A percentile compares a stretch with the other conserved stretches of the same genome.
These are phyloP conservation scores for Furnarius figulus DNA, from an alignment of 2,113 vertebrate species.

Conservation along the genomic window DNA sequence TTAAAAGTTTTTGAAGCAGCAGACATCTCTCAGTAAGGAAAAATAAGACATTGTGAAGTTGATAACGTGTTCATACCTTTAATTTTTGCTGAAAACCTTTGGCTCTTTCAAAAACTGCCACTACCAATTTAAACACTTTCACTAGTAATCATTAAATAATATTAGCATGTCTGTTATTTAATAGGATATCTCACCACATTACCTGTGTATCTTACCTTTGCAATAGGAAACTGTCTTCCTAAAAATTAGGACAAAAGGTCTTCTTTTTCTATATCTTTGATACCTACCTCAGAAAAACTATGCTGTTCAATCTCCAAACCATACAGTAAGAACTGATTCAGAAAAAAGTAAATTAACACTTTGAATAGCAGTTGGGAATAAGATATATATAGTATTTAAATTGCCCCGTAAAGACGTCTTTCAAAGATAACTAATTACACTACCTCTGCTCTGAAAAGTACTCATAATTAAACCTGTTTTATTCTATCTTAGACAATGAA, in stretches of 20 bases:
- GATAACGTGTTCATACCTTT: not conserved
- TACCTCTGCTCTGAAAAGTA: not conserved
- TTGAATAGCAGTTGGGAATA: not conserved
- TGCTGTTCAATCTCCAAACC: not conserved
- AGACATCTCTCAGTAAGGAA: not conserved
- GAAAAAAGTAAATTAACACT: slow-evolving; percentile 12
- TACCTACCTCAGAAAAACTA: not conserved
- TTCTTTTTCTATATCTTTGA: not conserved
- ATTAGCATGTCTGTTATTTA: not conserved
- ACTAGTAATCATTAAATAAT: not conserved
- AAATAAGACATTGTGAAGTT: not conserved
- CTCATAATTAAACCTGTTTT: slow-evolving; percentile 38
- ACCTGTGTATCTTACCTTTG: not conserved
- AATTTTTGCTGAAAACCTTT: not conserved
- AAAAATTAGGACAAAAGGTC: not conserved
- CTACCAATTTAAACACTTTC: not conserved
- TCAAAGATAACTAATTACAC: slow-evolving; percentile 50
- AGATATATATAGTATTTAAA: not conserved
- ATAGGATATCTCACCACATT: not conserved
- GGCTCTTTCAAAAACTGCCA: not conserved
- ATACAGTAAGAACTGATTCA: not conserved
- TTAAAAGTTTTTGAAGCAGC: not conserved
- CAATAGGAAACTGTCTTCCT: not conserved
- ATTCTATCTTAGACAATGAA: slow-evolving; percentile 16
- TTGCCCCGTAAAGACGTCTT: not conserved